Base-by-base conservation (phyloP, 2,797 vertebrate genomes). In the Serranus cabrilla region DNA sequence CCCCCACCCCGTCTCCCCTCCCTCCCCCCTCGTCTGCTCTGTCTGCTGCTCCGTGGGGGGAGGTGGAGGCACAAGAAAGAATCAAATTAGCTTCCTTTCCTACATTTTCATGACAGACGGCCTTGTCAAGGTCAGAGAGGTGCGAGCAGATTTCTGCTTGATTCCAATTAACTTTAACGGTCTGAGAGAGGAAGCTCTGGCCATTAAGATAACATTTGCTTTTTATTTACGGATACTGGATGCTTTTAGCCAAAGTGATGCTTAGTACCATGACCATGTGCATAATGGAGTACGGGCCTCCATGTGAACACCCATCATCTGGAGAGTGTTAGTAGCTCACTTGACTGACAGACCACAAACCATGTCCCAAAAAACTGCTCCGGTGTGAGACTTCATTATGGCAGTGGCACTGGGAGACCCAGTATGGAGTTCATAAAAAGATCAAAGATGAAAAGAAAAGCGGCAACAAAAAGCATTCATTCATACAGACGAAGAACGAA, bases 1-100 rank as follows among this genome's bases (percentile, higher is more conserved):
- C 64, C 74, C 58, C 63, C 57, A 42, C 67, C 71, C 51, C 52
- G 45, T 69, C 71, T 60, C 60, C 84, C 65, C 69, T 59, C 68
- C 52, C 57, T 49, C 40, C 56, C 34, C 52, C 69, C n/a, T 64
- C 14, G 40, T 83, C 89, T 89, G 79, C 67, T 79, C 63, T 80
- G 79, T 90, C 83, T 88, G 79, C 81, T 63, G 34, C 83, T 71
- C 78, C 63, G 39, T 59, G 71, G 85, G 78, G 88, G 87, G 72
- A 56, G 78, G 60, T 61, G 76, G 79, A 78, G 63, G 59, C 72
- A 37, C 40, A 40, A 71, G 51, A 76, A 78, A 80, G 71, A 87
- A 72, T 87, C 80, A 87, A 93, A 92, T 91, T 91, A 90, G 89
- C 88, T 79, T 83, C 83, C 76, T 86, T 74, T 81, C 55, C 75